Evolutionary conservation across 2,113 vertebrate genomes (phyloP).

Genomic region (Nicator chloris): DNA sequence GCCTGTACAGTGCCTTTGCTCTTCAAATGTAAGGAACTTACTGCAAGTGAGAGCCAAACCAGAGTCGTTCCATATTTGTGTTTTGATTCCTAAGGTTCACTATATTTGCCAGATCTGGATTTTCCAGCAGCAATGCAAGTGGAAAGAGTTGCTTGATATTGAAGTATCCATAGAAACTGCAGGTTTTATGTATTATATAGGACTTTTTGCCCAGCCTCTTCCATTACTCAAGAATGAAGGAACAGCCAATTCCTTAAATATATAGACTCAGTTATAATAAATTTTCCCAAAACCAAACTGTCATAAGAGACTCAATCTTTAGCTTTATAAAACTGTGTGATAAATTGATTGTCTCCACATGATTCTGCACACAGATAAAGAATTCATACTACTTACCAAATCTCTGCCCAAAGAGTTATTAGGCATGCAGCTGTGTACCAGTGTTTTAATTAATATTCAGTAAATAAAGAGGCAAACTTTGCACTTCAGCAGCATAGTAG

Average conservation of each 20-base stretch:
- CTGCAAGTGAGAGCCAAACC: not conserved
- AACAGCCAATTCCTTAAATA: not conserved
- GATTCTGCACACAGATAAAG: not conserved
- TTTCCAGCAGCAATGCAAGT: not conserved
- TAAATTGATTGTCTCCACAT: not conserved
- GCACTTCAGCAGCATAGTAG: not conserved
- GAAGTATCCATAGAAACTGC: slow-evolving; percentile 10
- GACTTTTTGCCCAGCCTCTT: not conserved
- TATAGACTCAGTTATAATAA: not conserved
- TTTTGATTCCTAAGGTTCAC: not conserved
- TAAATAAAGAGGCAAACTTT: not conserved
- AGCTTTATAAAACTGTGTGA: not conserved
- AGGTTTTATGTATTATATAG: not conserved
- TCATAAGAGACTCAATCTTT: not conserved
- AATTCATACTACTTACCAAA: not conserved
- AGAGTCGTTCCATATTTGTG: not conserved
- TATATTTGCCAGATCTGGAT: not conserved
- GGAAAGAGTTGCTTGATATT: not conserved
- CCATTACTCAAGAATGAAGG: not conserved
- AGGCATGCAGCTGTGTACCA: not conserved
- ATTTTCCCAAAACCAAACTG: not conserved
- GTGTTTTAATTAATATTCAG: not conserved
- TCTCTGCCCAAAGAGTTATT: not conserved
- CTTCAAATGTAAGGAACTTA: not conserved
- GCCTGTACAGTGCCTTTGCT: not conserved